phyloP scores from a whole-genome alignment of 1,140 invertebrate species.

The Drosophila fuyamai region DNA sequence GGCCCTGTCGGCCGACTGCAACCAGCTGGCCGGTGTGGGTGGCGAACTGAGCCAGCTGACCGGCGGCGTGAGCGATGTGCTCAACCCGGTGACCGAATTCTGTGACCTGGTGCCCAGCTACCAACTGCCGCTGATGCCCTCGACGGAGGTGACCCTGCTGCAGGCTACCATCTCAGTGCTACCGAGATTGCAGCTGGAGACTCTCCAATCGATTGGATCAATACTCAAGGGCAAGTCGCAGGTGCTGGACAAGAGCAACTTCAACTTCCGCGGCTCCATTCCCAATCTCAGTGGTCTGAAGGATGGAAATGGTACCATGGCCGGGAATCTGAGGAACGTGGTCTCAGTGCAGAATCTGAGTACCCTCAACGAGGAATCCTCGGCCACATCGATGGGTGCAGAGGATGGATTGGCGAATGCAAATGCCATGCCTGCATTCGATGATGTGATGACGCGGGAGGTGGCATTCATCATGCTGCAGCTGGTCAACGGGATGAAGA shows the following conservation, averaged over 20 bases:
- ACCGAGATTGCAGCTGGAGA: slow-evolving; percentile 89
- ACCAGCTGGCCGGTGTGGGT: slow-evolving; percentile 85
- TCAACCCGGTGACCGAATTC: slow-evolving; percentile 91
- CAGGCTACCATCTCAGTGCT: slow-evolving; percentile 92
- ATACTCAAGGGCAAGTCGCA: slow-evolving; percentile 85
- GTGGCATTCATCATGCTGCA: slow-evolving; percentile 91
- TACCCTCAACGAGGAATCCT: slow-evolving; percentile 73
- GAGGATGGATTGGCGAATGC: slow-evolving; percentile 45
- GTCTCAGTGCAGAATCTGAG: slow-evolving; percentile 80
- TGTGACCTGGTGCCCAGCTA: slow-evolving; percentile 90
- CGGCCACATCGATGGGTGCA: slow-evolving; percentile 25
- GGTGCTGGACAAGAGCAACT: slow-evolving; percentile 82
- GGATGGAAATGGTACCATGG: slow-evolving; percentile 39
- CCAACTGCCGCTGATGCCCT: slow-evolving; percentile 85
- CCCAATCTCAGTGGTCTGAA: slow-evolving; percentile 70
- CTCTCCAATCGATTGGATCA: slow-evolving; percentile 88
- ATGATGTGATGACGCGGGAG: slow-evolving; percentile 85
- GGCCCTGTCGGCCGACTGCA: slow-evolving; percentile 88
- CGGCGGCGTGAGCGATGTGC: slow-evolving; percentile 81
- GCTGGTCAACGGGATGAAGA: slow-evolving; percentile 91
- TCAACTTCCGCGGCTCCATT: slow-evolving; percentile 82
- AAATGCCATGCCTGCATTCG: slow-evolving; percentile 78
- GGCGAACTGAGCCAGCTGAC: slow-evolving; percentile 85
- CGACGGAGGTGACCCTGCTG: slow-evolving; percentile 85
- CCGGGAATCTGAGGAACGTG: slow-evolving; percentile 67